A percentile compares a stretch with the other conserved stretches of the same genome.
These are phyloP conservation scores for Machaerirhynchus nigripectus DNA, from an alignment of 2,113 vertebrate species.

Conservation along the genomic window DNA sequence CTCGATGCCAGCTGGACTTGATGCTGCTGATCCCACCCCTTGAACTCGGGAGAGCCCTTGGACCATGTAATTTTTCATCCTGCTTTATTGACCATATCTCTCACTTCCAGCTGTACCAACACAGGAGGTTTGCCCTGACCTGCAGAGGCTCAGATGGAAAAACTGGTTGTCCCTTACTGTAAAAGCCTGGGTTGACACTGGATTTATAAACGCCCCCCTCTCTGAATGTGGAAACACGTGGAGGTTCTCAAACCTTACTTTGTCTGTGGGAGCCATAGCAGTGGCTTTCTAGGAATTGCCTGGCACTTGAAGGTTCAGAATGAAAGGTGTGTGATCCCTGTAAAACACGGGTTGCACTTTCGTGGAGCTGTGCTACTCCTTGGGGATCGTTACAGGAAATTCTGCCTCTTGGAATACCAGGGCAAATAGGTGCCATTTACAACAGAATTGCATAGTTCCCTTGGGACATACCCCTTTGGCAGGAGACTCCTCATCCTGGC, in stretches of 20 bases:
- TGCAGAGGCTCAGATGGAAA: neutral
- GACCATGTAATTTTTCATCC: neutral
- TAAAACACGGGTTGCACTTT: neutral
- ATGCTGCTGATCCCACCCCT: neutral
- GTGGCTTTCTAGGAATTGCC: neutral
- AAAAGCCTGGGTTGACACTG: neutral
- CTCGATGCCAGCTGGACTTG: neutral
- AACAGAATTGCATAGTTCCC: accelerated
- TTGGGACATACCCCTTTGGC: neutral
- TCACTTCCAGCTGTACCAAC: neutral
- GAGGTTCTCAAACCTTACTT: neutral
- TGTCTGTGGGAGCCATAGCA: neutral
- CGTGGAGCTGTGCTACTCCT: neutral
- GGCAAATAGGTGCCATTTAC: neutral
- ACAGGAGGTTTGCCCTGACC: neutral
- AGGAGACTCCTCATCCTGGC: neutral
- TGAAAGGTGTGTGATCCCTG: neutral
- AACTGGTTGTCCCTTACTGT: neutral
- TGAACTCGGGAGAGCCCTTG: neutral
- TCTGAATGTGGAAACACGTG: neutral
- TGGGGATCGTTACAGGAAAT: conserved; percentile 5
- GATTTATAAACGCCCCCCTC: neutral
- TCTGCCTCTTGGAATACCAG: neutral
- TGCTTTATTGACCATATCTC: neutral
- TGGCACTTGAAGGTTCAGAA: neutral